These are phyloP conservation scores for Tachuris rubrigastra DNA, from an alignment of 2,113 vertebrate species.

Conservation along the genomic window DNA sequence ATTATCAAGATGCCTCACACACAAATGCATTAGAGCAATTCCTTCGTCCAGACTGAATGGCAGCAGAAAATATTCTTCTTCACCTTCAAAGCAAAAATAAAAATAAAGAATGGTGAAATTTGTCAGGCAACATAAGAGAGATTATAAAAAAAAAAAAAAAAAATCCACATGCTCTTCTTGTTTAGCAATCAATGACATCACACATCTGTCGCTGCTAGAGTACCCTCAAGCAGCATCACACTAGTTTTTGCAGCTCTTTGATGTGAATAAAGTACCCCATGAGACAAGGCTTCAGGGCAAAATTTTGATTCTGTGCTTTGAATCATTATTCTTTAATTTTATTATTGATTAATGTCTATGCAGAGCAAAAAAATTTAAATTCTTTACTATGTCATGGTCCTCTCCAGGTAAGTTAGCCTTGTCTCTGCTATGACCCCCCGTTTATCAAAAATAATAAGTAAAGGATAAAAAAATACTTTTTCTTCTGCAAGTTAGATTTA, in stretches of 20 bases:
- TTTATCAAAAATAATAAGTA: background rate
- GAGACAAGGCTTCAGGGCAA: background rate
- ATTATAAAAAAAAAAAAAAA: background rate
- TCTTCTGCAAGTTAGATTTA: background rate
- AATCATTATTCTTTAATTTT: background rate
- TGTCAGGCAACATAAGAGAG: background rate
- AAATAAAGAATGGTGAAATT: background rate
- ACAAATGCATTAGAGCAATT: background rate
- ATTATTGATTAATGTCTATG: fast-evolving
- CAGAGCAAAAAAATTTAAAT: background rate
- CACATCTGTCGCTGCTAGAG: background rate
- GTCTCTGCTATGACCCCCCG: background rate
- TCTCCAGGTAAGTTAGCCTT: background rate
- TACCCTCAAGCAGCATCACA: background rate
- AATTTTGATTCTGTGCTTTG: background rate
- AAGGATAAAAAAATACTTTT: background rate
- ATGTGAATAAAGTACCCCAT: background rate
- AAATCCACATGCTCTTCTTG: background rate
- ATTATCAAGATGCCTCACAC: background rate
- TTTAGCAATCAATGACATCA: background rate
- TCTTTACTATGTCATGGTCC: background rate
- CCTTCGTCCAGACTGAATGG: background rate
- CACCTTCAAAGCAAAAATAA: background rate
- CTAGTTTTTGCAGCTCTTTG: background rate
- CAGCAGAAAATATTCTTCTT: background rate